Conservation (phyloP, 2,888 invertebrate genomes). For the Neoascia interrupta region DNA sequence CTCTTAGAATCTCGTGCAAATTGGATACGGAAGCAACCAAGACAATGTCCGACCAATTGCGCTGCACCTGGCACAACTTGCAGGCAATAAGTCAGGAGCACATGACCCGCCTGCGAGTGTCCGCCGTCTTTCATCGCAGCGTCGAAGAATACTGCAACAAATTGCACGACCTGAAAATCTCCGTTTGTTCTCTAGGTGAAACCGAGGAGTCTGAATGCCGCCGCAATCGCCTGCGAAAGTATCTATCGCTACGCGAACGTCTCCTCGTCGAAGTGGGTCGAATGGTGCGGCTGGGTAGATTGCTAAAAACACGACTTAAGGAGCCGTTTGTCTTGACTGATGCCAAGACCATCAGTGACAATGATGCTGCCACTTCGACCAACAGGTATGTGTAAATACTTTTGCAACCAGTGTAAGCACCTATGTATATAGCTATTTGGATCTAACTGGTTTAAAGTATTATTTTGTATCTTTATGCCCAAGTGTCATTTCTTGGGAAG, state of each 20-base stretch:
- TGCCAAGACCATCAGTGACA: slow-evolving; percentile 65
- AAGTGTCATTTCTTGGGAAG: slow-evolving; percentile 31
- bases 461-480: neutral
- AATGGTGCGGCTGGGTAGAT: slow-evolving; percentile 85
- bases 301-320: slow-evolving; percentile 84
- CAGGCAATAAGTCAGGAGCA: slow-evolving; percentile 87
- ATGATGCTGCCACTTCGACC: slow-evolving; percentile 67
- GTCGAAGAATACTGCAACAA: slow-evolving; percentile 84
- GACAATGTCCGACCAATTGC: slow-evolving; percentile 82
- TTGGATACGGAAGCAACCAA: slow-evolving; percentile 82
- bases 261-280: slow-evolving; percentile 86
- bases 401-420: too few species aligned
- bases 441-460: slow-evolving; percentile 49
- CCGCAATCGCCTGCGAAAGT: slow-evolving; percentile 80
- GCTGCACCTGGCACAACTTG: slow-evolving; percentile 85
- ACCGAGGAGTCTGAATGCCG: slow-evolving; percentile 79
- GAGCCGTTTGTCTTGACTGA: slow-evolving; percentile 82
- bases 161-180: slow-evolving; percentile 82
- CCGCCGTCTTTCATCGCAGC: slow-evolving; percentile 87
- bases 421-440: too few species aligned
- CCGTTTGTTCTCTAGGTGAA: slow-evolving; percentile 80
- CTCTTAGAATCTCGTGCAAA: slow-evolving; percentile 86
- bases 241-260: slow-evolving; percentile 83
- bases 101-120: slow-evolving; percentile 87
- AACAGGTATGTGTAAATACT: slow-evolving; percentile 74